Percentiles rank a stretch among this genome's conserved stretches.
Evolutionary conservation across 2,888 invertebrate species (phyloP).

Genomic region (Hoplodrina ambigua): DNA sequence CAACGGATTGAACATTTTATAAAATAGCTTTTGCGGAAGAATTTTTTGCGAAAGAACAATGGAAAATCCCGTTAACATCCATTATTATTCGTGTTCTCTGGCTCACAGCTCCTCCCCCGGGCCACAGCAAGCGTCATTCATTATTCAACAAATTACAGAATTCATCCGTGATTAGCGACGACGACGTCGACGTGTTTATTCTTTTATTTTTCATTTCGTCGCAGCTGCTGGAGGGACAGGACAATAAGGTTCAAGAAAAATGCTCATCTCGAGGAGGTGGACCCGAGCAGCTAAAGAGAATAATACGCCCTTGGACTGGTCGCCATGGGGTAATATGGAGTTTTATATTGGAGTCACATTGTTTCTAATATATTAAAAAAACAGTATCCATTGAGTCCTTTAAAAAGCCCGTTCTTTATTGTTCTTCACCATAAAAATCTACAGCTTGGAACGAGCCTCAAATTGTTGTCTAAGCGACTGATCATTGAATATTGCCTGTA

Average conservation of each 20-base stretch:
- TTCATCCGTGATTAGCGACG: conserved; percentile 39
- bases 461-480: background rate
- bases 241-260: background rate
- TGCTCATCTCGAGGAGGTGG: background rate
- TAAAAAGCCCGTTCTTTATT: background rate
- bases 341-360: background rate
- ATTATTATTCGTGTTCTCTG: conserved; percentile 12
- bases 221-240: background rate
- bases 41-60: conserved; percentile 34
- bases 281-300: background rate
- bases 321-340: background rate
- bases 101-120: background rate
- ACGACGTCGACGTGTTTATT: conserved; percentile 2
- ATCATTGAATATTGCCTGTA: too few species aligned
- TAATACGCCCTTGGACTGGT: background rate
- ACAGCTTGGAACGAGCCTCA: background rate
- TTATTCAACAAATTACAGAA: conserved; percentile 57
- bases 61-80: conserved; percentile 31
- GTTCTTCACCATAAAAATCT: background rate
- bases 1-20: conserved; percentile 24
- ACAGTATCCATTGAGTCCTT: background rate
- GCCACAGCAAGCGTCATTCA: conserved; percentile 34
- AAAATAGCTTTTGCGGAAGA: conserved; percentile 11
- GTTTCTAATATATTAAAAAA: background rate
- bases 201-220: conserved; percentile 3